phyloP scores from a whole-genome alignment of 2,113 vertebrate genomes.

The Uria aalge region DNA sequence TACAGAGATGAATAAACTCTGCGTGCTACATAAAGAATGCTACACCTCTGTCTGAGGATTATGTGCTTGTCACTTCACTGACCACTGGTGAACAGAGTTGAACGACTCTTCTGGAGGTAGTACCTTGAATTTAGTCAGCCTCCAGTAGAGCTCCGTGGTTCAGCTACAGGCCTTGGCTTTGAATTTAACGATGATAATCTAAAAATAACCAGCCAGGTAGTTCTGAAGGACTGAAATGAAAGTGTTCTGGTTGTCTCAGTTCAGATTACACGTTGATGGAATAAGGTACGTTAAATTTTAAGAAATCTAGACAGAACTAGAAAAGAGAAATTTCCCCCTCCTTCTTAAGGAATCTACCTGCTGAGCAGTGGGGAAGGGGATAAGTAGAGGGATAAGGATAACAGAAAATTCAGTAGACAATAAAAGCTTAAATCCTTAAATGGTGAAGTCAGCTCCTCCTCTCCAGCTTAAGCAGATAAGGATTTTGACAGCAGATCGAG shows the following conservation, averaged over 20 bases:
- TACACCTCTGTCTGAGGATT: background rate
- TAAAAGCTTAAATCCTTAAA: constrained; percentile 22
- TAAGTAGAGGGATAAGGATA: constrained; percentile 12
- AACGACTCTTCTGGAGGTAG: background rate
- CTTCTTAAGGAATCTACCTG: background rate
- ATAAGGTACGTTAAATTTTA: background rate
- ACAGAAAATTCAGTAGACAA: constrained; percentile 18
- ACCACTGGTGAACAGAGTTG: background rate
- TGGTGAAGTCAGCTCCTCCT: constrained; percentile 48
- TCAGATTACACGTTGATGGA: background rate
- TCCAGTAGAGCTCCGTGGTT: background rate
- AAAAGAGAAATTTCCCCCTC: background rate
- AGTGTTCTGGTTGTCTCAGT: background rate
- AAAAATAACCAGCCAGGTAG: constrained; percentile 23
- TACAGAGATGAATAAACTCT: background rate
- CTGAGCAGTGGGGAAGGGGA: background rate
- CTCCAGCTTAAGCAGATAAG: constrained; percentile 52
- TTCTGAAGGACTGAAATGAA: background rate
- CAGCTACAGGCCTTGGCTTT: background rate
- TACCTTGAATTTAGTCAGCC: background rate
- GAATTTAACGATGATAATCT: background rate
- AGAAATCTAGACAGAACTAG: background rate
- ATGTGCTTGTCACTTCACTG: background rate
- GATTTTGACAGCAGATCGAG: constrained; percentile 14
- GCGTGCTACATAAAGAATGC: background rate